phyloP scores from a whole-genome alignment of 2,888 invertebrate genomes.

The Andrena chrysosceles region DNA sequence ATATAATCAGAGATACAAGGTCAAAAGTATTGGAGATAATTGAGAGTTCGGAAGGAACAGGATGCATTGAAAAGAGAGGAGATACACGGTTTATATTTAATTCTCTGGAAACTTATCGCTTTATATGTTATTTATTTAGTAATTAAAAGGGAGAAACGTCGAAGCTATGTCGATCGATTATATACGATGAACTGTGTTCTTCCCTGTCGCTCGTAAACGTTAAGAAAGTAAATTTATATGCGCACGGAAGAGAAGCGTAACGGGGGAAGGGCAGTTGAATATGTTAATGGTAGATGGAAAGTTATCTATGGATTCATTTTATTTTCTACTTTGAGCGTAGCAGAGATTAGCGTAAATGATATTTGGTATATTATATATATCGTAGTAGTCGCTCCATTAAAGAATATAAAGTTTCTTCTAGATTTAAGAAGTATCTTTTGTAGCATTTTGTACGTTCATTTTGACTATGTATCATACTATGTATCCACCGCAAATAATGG shows the following conservation, averaged over 20 bases:
- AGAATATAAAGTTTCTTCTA: conserved; percentile 17
- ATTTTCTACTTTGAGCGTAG: conserved; percentile 29
- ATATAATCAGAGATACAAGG: conserved; percentile 12
- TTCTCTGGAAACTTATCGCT: conserved; percentile 24
- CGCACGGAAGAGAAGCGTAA: neutral
- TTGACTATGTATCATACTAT: conserved; percentile 83
- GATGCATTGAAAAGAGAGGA: conserved; percentile 33
- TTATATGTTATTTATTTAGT: conserved; percentile 43
- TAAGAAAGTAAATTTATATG: neutral
- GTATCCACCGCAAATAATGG: conserved; percentile 81
- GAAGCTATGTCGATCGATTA: neutral
- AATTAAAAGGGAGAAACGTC: neutral
- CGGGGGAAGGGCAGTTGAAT: conserved; percentile 17
- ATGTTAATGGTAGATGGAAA: conserved; percentile 17
- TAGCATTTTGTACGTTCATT: conserved; percentile 55
- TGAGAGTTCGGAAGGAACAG: conserved; percentile 1
- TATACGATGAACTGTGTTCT: conserved; percentile 28
- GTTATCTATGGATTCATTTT: conserved; percentile 39
- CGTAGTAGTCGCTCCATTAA: conserved; percentile 4
- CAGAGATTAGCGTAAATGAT: conserved; percentile 33
- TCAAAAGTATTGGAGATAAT: conserved; percentile 8
- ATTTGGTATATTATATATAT: conserved; percentile 4
- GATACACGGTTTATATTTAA: conserved; percentile 58
- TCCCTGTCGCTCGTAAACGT: conserved; percentile 7
- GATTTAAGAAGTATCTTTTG: conserved; percentile 39